A percentile compares a stretch with the other conserved stretches of the same genome.
These are phyloP conservation scores for Paguma larvata DNA, from an alignment of 2,797 vertebrate species.

Conservation along the genomic window DNA sequence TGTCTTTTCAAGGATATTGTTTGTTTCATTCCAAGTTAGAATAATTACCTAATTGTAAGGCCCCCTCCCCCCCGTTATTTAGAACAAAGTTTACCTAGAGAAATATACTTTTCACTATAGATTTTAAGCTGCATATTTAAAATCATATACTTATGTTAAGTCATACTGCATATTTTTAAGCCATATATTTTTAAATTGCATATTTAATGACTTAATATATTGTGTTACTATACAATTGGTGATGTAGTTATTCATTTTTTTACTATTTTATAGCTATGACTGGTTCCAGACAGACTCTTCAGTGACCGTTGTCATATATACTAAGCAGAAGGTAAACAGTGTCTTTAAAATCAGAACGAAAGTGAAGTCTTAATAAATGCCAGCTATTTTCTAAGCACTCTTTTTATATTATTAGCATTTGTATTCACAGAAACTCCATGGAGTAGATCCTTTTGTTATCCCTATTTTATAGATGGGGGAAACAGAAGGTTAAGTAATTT, in stretches of 20 bases:
- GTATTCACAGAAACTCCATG: background rate
- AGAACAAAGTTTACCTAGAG: background rate
- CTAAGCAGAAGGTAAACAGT: constrained; percentile 94
- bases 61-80: background rate
- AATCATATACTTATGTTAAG: background rate
- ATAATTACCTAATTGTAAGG: constrained; percentile 24
- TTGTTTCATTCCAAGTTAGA: constrained; percentile 19
- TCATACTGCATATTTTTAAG: background rate
- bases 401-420: constrained; percentile 18
- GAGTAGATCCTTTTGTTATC: background rate
- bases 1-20: constrained; percentile 1
- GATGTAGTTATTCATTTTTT: constrained; percentile 45
- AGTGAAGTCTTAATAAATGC: background rate
- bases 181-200: background rate
- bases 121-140: constrained; percentile 11
- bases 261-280: constrained; percentile 92
- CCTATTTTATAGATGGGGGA: background rate
- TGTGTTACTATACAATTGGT: background rate
- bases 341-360: constrained; percentile 53
- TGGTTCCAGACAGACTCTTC: constrained; percentile 97
- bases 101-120: constrained; percentile 55
- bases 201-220: constrained; percentile 59
- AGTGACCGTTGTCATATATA: constrained; percentile 94
- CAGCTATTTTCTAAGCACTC: constrained; percentile 12
- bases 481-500: constrained; percentile 19